phyloP scores from a whole-genome alignment of 2,113 vertebrate genomes.

The Epinephelus fuscoguttatus region DNA sequence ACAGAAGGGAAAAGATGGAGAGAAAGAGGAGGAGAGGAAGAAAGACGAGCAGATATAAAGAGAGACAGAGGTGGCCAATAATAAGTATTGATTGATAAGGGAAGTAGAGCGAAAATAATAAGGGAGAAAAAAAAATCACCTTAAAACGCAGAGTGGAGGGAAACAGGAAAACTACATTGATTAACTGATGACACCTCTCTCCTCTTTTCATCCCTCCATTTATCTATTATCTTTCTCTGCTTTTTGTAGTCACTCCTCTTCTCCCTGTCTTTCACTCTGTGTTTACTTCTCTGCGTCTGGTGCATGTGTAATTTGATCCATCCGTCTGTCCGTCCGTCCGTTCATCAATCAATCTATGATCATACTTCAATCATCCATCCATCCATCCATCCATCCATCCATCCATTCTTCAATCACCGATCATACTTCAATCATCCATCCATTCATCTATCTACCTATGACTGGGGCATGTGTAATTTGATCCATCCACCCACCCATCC shows the following conservation, averaged over 20 bases:
- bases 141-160: conserved; percentile 62
- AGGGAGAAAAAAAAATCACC: conserved; percentile 49
- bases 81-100: conserved; percentile 78
- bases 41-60: conserved; percentile 11
- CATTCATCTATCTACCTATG: not conserved
- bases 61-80: conserved; percentile 59
- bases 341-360: not conserved
- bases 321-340: not conserved
- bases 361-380: too few species aligned
- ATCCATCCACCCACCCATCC: too few species aligned
- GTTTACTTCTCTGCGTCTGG: too few species aligned
- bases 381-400: not conserved
- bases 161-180: conserved; percentile 66
- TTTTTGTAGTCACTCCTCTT: conserved; percentile 6
- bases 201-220: conserved; percentile 18
- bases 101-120: conserved; percentile 80
- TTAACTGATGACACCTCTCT: conserved; percentile 66
- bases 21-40: not conserved
- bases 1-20: not conserved
- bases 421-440: not conserved
- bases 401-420: not conserved
- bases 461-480: too few species aligned
- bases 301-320: not conserved
- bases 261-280: not conserved
- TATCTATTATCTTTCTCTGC: conserved; percentile 16